Percentiles rank a stretch among this genome's conserved stretches.
Conservation (phyloP, 2,797 vertebrate species). For the Carduelis carduelis region DNA sequence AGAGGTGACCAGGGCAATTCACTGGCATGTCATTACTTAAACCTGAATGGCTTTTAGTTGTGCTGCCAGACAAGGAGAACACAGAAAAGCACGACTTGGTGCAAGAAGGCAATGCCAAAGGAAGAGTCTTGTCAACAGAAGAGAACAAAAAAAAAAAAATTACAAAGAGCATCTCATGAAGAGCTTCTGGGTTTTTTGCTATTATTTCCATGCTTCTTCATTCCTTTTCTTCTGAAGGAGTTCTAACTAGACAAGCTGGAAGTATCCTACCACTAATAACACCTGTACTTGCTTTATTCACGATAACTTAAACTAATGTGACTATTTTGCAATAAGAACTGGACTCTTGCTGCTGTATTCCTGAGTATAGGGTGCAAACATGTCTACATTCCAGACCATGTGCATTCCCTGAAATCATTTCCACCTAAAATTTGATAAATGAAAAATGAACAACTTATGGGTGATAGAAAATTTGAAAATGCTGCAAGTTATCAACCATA, state of each 20-base stretch:
- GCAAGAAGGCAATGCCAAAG: not conserved
- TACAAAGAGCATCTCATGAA: not conserved
- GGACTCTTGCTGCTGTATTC: not conserved
- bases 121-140: not conserved
- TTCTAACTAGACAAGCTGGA: not conserved
- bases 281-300: not conserved
- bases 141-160: not conserved
- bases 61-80: not conserved
- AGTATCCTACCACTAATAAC: not conserved
- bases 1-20: not conserved
- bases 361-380: not conserved
- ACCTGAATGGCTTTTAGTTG: not conserved
- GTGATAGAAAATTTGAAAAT: not conserved
- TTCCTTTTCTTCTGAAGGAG: not conserved
- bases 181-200: not conserved
- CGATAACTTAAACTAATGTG: not conserved
- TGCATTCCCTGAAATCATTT: not conserved
- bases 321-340: not conserved
- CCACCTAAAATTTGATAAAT: not conserved
- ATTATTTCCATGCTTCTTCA: not conserved
- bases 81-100: not conserved
- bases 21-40: rapidly evolving
- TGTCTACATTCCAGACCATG: not conserved
- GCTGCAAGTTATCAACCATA: not conserved
- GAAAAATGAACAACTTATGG: rapidly evolving